Evolutionary conservation across 2,797 vertebrate genomes (phyloP).

Genomic region (Myiotriccus ornatus): DNA sequence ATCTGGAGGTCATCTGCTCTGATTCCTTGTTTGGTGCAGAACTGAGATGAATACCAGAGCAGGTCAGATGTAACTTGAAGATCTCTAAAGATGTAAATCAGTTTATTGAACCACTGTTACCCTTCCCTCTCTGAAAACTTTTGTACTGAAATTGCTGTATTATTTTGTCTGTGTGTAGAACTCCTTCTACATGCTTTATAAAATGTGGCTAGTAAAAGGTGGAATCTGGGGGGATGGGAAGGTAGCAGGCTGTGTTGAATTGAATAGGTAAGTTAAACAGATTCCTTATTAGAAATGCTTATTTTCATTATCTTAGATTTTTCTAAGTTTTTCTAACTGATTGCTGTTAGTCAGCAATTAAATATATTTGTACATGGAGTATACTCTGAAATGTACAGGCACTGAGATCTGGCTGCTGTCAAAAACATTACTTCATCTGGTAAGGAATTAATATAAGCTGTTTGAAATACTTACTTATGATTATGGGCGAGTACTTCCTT

Average conservation of each 20-base stretch:
- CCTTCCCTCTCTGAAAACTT: neutral
- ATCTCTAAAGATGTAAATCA: neutral
- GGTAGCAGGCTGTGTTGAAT: neutral
- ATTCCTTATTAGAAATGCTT: neutral
- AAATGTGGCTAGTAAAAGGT: neutral
- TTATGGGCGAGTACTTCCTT: neutral
- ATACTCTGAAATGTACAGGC: neutral
- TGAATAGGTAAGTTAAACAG: neutral
- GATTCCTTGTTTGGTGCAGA: neutral
- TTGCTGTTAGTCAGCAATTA: neutral
- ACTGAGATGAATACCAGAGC: neutral
- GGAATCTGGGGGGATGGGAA: neutral
- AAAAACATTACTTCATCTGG: neutral
- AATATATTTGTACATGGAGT: neutral
- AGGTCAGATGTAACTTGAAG: neutral
- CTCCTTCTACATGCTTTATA: neutral
- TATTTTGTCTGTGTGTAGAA: neutral
- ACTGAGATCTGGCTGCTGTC: neutral
- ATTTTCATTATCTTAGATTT: neutral
- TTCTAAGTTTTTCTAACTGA: neutral
- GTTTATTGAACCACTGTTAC: neutral
- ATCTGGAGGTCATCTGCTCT: neutral
- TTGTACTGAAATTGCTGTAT: neutral
- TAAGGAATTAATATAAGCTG: neutral
- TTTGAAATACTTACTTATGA: neutral